phyloP scores from a whole-genome alignment of 2,888 invertebrate genomes.

The Euphydryas editha region DNA sequence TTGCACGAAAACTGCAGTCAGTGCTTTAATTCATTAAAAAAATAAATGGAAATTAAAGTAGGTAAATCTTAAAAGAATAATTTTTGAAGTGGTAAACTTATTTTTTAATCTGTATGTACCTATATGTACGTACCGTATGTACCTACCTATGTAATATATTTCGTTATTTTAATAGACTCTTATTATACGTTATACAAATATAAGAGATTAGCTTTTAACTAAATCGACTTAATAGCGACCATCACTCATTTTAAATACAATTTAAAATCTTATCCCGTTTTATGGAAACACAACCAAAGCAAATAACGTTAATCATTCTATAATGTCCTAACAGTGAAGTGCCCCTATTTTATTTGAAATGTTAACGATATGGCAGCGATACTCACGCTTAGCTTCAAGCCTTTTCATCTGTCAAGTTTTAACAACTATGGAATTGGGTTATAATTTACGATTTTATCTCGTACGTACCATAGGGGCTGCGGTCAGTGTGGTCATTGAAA shows the following conservation, averaged over 20 bases:
- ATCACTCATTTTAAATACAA: constrained; percentile 14
- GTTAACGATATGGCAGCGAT: constrained; percentile 75
- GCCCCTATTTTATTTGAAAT: constrained; percentile 74
- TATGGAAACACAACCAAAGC: constrained; percentile 36
- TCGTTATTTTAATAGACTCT: too few species aligned
- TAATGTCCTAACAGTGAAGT: constrained; percentile 68
- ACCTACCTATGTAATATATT: too few species aligned
- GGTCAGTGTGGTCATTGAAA: constrained; percentile 73
- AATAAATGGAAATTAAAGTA: too few species aligned
- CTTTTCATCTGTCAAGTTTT: constrained; percentile 83
- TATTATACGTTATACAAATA: background rate
- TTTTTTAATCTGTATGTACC: too few species aligned
- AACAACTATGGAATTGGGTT: constrained; percentile 82
- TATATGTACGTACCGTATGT: too few species aligned
- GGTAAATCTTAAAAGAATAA: too few species aligned
- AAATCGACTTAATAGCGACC: constrained; percentile 4
- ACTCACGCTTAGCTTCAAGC: constrained; percentile 69
- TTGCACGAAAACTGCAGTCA: background rate
- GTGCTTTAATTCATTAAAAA: too few species aligned
- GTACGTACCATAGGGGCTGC: constrained; percentile 76
- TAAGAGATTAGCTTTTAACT: constrained; percentile 4
- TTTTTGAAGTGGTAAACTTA: too few species aligned
- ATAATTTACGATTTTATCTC: constrained; percentile 84
- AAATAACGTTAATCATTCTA: constrained; percentile 65
- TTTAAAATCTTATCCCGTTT: constrained; percentile 34